Evolutionary conservation across 2,888 invertebrate species (phyloP).

Genomic region (Venusia cambrica): DNA sequence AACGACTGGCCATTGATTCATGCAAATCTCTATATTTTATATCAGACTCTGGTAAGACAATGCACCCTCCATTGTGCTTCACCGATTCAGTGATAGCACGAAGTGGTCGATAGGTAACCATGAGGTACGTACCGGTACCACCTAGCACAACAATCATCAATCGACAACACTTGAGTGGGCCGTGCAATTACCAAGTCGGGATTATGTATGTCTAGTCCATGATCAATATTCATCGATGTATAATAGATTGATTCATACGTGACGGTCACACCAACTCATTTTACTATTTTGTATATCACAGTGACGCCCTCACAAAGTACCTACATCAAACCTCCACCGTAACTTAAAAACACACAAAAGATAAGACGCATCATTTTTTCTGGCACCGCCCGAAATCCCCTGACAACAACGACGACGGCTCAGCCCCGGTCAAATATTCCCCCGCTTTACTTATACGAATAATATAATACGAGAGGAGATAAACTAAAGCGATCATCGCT

Average conservation of each 20-base stretch:
- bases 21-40: no score
- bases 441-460: slow-evolving; percentile 73
- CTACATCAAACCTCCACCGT: slow-evolving; percentile 62
- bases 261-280: slow-evolving; percentile 5
- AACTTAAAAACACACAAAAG: slow-evolving; percentile 51
- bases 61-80: no score
- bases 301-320: slow-evolving; percentile 25
- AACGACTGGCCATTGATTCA: slow-evolving; percentile 19
- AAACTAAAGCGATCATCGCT: slow-evolving; percentile 30
- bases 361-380: slow-evolving; percentile 77
- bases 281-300: slow-evolving; percentile 21
- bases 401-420: slow-evolving; percentile 65
- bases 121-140: no score
- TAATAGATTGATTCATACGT: slow-evolving; percentile 1
- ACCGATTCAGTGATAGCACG: no score
- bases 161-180: no score
- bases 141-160: no score
- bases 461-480: slow-evolving; percentile 50
- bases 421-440: slow-evolving; percentile 64
- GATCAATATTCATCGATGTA: no score
- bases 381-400: slow-evolving; percentile 65
- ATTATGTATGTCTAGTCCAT: no score
- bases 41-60: no score
- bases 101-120: no score
- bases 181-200: no score